Evolutionary conservation across 2,797 vertebrate species (phyloP).

Genomic region (Lagorchestes hirsutus): DNA sequence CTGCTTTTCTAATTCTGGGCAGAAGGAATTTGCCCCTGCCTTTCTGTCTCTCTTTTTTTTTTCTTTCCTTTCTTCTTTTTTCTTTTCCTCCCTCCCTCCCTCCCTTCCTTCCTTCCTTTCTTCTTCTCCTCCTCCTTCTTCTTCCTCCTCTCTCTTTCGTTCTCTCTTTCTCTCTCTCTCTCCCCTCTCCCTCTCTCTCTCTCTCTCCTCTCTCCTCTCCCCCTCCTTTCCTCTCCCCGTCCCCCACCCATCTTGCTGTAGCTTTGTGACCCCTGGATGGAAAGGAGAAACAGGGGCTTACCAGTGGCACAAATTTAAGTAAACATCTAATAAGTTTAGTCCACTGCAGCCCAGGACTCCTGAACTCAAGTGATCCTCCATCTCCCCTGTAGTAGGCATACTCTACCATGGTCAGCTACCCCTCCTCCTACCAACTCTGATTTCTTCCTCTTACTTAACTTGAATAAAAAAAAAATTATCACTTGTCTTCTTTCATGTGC

Average conservation of each 20-base stretch:
- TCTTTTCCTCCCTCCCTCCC: too few relatives aligned
- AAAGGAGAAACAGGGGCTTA: background rate
- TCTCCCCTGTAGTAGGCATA: background rate
- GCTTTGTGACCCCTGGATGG: background rate
- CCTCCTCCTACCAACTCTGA: background rate
- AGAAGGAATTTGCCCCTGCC: background rate
- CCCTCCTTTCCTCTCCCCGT: too few relatives aligned
- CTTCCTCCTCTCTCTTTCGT: accelerated
- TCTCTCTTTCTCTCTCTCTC: too few relatives aligned
- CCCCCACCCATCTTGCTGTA: background rate
- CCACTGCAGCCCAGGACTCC: background rate
- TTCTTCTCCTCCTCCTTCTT: accelerated
- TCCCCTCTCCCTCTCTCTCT: too few relatives aligned
- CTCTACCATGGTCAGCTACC: background rate
- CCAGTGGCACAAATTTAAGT: background rate
- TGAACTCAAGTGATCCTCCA: background rate
- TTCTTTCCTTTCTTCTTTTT: accelerated
- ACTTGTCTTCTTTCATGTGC: background rate
- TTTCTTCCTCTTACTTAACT: background rate
- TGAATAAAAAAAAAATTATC: background rate
- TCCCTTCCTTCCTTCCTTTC: accelerated
- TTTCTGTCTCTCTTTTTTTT: background rate
- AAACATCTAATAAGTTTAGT: background rate
- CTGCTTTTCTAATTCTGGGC: background rate
- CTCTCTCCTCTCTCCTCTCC: too few relatives aligned